Evolutionary conservation across 2,888 invertebrate genomes (phyloP).

Genomic region (Athalia rosae): DNA sequence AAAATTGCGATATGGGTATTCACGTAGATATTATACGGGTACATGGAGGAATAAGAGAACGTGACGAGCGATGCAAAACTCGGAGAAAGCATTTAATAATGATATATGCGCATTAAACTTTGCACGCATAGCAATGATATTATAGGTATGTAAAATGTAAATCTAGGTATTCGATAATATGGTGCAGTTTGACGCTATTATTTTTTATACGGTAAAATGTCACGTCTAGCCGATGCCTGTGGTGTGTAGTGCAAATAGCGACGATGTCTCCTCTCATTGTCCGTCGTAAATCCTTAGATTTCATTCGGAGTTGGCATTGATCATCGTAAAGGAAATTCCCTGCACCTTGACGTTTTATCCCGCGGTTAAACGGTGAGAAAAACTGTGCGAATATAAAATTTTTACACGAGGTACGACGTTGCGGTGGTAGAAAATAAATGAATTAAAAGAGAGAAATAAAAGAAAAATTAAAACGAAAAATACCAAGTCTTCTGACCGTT

Average conservation of each 20-base stretch:
- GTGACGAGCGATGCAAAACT: no score
- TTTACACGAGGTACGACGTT: background rate
- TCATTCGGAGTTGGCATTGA: no score
- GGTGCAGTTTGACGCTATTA: background rate
- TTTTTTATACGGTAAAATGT: conserved; percentile 23
- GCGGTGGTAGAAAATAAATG: background rate
- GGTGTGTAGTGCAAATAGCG: background rate
- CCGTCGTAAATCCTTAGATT: conserved; percentile 1
- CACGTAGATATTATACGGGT: no score
- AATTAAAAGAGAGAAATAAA: background rate
- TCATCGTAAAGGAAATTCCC: conserved; percentile 9
- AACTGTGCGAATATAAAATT: background rate
- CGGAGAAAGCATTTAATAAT: no score
- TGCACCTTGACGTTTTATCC: conserved; percentile 1
- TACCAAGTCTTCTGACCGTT: background rate
- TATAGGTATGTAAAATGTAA: no score
- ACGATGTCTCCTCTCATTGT: conserved; percentile 13
- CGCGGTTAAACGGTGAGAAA: background rate
- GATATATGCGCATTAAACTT: background rate
- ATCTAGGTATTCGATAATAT: no score
- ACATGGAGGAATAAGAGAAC: no score
- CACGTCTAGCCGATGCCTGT: background rate
- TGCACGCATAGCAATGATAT: conserved; percentile 8
- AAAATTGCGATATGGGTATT: no score
- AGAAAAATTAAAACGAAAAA: background rate